Conservation (phyloP, 1,140 invertebrate species). For the Diploscapter pachys region DNA sequence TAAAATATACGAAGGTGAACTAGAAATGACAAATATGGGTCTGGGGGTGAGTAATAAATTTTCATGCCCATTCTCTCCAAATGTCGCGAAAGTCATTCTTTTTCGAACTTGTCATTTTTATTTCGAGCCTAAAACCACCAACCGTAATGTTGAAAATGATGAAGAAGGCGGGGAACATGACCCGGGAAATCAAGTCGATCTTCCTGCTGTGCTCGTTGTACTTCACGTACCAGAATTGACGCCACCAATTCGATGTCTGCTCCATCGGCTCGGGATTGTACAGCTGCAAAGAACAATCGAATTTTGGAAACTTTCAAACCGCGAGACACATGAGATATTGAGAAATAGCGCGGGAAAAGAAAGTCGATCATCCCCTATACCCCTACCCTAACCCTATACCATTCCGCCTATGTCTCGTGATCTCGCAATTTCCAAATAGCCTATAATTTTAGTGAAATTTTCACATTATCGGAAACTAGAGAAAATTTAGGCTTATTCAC, state of each 20-base stretch:
- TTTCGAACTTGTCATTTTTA: not conserved
- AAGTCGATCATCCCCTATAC: too few relatives aligned
- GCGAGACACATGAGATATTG: too few relatives aligned
- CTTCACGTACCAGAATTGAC: slow-evolving; percentile 36
- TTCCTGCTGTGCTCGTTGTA: slow-evolving; percentile 48
- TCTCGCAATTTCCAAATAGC: too few relatives aligned
- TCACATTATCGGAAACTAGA: not conserved
- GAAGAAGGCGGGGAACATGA: slow-evolving; percentile 51
- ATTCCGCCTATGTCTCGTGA: not conserved
- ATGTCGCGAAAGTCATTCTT: too few relatives aligned
- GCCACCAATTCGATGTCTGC: slow-evolving; percentile 11
- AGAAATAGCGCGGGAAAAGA: too few relatives aligned
- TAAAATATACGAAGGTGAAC: too few relatives aligned
- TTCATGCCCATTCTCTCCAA: too few relatives aligned
- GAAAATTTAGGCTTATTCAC: not conserved
- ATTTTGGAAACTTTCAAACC: too few relatives aligned
- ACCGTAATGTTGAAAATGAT: slow-evolving; percentile 55
- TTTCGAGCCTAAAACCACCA: slow-evolving; percentile 6
- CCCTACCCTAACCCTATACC: not conserved
- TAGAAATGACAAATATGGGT: too few relatives aligned
- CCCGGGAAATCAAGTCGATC: slow-evolving; percentile 54
- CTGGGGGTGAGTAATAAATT: too few relatives aligned
- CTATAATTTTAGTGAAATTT: slow-evolving; percentile 4
- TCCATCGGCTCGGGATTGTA: not conserved
- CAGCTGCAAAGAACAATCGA: slow-evolving; percentile 3